Evolutionary conservation across 2,888 invertebrate species (phyloP).

Genomic region (Drosophila prolongata): DNA sequence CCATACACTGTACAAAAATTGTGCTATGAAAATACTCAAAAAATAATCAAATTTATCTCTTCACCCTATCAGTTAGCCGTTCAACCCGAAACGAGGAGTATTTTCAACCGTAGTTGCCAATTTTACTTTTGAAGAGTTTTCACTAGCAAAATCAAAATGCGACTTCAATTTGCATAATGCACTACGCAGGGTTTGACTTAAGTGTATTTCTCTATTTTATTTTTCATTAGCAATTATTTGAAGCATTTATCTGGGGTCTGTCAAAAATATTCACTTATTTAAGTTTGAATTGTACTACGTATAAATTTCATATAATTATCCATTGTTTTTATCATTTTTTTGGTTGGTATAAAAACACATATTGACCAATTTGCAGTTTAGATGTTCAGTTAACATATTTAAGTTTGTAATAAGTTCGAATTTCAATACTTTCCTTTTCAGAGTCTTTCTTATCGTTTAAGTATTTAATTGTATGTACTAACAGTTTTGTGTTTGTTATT

Average conservation of each 20-base stretch:
- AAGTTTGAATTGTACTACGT: conserved; percentile 76
- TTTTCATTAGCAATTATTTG: conserved; percentile 51
- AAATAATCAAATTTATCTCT: conserved; percentile 68
- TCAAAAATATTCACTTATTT: conserved; percentile 66
- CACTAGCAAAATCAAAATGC: conserved; percentile 49
- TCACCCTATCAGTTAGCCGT: conserved; percentile 2
- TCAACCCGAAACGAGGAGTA: conserved; percentile 30
- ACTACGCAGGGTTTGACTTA: conserved; percentile 54
- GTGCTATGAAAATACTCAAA: conserved; percentile 83
- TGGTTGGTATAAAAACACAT: conserved; percentile 70
- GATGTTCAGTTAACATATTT: conserved; percentile 66
- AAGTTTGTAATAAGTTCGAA: conserved; percentile 73
- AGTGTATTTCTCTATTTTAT: conserved; percentile 28
- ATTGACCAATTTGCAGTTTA: conserved; percentile 63
- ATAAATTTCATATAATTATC: conserved; percentile 67
- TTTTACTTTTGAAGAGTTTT: conserved; percentile 20
- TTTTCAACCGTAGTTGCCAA: conserved; percentile 24
- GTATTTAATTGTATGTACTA: conserved; percentile 55
- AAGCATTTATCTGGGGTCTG: conserved; percentile 41
- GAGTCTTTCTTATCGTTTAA: conserved; percentile 74
- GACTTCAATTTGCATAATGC: conserved; percentile 57
- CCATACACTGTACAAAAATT: conserved; percentile 80
- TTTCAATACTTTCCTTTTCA: conserved; percentile 72
- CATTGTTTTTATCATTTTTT: conserved; percentile 33
- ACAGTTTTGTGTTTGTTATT: conserved; percentile 37